These are phyloP conservation scores for Scaptomyza hsui DNA, from an alignment of 1,140 invertebrate genomes.

Conservation along the genomic window DNA sequence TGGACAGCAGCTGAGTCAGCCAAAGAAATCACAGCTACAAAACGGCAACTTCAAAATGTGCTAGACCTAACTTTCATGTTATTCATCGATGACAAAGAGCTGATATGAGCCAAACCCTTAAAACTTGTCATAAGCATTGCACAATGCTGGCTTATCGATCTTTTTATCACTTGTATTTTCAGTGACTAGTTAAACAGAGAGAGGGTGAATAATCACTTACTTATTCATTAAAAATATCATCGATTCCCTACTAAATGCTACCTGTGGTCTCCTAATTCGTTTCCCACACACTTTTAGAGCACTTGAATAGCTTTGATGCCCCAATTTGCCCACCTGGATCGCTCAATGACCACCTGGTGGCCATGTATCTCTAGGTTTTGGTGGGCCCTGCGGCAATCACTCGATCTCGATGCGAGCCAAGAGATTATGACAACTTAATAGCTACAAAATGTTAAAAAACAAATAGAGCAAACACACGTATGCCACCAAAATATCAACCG, in stretches of 20 bases:
- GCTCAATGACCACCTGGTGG: slow-evolving; percentile 36
- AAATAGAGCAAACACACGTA: slow-evolving; percentile 71
- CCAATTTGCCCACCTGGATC: slow-evolving; percentile 53
- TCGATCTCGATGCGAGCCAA: slow-evolving; percentile 45
- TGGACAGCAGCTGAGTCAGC: slow-evolving; percentile 34
- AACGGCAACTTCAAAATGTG: slow-evolving; percentile 29
- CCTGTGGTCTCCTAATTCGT: slow-evolving; percentile 7
- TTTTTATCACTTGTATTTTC: not conserved
- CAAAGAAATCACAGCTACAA: slow-evolving; percentile 19
- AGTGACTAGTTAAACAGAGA: slow-evolving; percentile 4
- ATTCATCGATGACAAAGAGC: slow-evolving; percentile 40
- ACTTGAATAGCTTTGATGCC: slow-evolving; percentile 4
- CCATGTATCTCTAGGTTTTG: slow-evolving; percentile 20
- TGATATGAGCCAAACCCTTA: slow-evolving; percentile 42
- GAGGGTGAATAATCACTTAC: too few species aligned
- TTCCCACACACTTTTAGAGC: not conserved
- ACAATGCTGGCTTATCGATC: slow-evolving; percentile 15
- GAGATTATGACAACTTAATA: slow-evolving; percentile 81
- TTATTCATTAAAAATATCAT: not conserved
- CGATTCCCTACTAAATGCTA: not conserved
- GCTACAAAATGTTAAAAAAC: slow-evolving; percentile 68
- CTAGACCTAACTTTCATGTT: slow-evolving; percentile 5
- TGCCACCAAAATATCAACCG: slow-evolving; percentile 55
- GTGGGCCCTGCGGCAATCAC: slow-evolving; percentile 41
- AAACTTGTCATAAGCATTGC: slow-evolving; percentile 15